Base-by-base conservation (phyloP, 1,140 invertebrate genomes). In the Hyles vespertilio region DNA sequence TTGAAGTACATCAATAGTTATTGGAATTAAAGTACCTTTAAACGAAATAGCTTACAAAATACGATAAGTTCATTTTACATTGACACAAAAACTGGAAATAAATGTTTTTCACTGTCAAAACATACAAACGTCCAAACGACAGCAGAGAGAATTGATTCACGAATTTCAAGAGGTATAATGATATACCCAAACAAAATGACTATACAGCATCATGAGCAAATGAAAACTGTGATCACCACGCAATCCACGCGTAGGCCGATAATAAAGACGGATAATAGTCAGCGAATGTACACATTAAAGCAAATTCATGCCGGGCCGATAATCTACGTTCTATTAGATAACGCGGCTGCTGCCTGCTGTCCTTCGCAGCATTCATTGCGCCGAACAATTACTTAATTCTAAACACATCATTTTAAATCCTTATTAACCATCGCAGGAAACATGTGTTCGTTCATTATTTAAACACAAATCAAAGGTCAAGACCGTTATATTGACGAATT, bases 201-300 rank as follows among this genome's bases (percentile, higher is more conserved):
- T 53, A 5, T 40, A 40, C 65, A 64, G 51, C 76, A 83, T 81
- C 74, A 77, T 70, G 77, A 72, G 71, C 67, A 67, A 63, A 80
- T 70, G 74, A 77, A 84, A 81, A 80, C 81, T 81, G 72, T 75
- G 72, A 81, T 80, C 67, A 75, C 70, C 72, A 75, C 76, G 77
- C 70, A 74, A 79, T 70, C 55, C 59, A 63, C 47, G 74, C 77
- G 81, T 84, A 76, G 81, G 81, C 66, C 46, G 69, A 67, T 73
- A 75, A 73, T 80, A 73, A 74, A 64, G 62, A 51, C 3, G 36
- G 36, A 40, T 40, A 40, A 40, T 40, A 40, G 36, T 40, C 36
- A 40, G 36, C 36, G 8, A 40, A 40, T 40, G 36, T 40, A 40
- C 36, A 40, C 36, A 40, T 40, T 40, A 40, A 40, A 40, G 36